Evolutionary conservation across 64 coral and sea anemone genomes (phyloP), one percentile per base, ranked within the genome.

Genomic region (Orbicella faveolata): DNA sequence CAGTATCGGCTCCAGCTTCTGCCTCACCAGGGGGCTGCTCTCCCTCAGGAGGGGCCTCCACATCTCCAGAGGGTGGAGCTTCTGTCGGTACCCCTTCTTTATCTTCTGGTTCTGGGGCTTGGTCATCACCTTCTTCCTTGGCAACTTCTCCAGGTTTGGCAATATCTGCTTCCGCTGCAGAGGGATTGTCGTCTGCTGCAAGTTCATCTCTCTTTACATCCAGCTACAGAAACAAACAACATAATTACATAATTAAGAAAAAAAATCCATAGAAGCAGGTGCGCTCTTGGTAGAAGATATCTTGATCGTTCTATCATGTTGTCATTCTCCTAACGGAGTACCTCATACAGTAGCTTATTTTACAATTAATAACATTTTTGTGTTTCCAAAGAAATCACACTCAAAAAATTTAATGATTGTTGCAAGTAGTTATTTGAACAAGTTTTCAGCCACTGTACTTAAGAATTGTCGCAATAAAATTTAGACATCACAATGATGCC

Each of bases 101-200:
- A 21, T 91, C 83, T 41, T 97, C 83, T 48, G 84, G 87, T 63
- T 81, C 92, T 35, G 95, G 95, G 21, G 95, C 92, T 75, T 97
- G 77, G 23, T 97, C 92, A n/a, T 90, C 89, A 7, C 95, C 95
- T 44, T 97, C 95, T 81, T 97, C 95, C 37, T 93, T 88, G 7
- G 73, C 78, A 26, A 97, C 95, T 33, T 36, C 79, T 35, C 84
- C 92, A 20, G 95, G 83, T 6, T 85, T 90, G 36, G 82, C 92
- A 61, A 88, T 79, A 21, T 87, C 83, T 37, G 63, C 36, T 41
- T 37, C 62, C 26, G 63, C 88, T 19, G 74, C 23, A 18, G 76
- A 78, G 18, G 84, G 37, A 19, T 80, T 74, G 16, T 93, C 94
- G 34, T 93, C 90, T 3, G 87, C 75, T 16, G 19, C 23, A 8